Evolutionary conservation across 1,140 invertebrate genomes (phyloP).

Genomic region (Parapsyche elsis): DNA sequence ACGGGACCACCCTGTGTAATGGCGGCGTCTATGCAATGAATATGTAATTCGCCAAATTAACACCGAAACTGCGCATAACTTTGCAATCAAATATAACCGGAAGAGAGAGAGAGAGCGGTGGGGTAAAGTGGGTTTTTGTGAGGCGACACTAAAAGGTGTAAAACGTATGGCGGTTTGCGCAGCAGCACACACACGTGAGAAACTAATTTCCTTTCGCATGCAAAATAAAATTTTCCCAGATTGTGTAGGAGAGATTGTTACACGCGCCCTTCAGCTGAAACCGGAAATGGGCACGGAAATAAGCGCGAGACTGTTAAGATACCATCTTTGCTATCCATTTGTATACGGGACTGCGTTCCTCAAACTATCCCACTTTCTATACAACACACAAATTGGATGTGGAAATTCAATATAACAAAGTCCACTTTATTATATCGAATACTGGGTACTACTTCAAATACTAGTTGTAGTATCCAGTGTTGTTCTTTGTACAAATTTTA

Average conservation of each 20-base stretch:
- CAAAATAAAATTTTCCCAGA: neutral
- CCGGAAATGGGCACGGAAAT: neutral
- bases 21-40: constrained; percentile 8
- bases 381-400: neutral
- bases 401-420: too few relatives aligned
- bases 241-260: neutral
- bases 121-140: too few relatives aligned
- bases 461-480: too few relatives aligned
- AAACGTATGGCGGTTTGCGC: too few relatives aligned
- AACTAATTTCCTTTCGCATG: neutral
- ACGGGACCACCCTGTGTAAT: constrained; percentile 13
- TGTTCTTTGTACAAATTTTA: too few relatives aligned
- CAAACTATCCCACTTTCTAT: neutral
- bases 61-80: too few relatives aligned
- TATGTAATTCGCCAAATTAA: constrained; percentile 35
- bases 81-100: neutral
- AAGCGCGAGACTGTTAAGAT: neutral
- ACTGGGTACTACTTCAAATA: too few relatives aligned
- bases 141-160: too few relatives aligned
- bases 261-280: neutral
- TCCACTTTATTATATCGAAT: too few relatives aligned
- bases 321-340: neutral
- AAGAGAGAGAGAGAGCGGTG: neutral
- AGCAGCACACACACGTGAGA: neutral
- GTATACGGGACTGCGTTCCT: neutral